Percentiles rank a stretch among this genome's conserved stretches.
Evolutionary conservation across 2,113 vertebrate genomes (phyloP).

Genomic region (Monopterus albus): DNA sequence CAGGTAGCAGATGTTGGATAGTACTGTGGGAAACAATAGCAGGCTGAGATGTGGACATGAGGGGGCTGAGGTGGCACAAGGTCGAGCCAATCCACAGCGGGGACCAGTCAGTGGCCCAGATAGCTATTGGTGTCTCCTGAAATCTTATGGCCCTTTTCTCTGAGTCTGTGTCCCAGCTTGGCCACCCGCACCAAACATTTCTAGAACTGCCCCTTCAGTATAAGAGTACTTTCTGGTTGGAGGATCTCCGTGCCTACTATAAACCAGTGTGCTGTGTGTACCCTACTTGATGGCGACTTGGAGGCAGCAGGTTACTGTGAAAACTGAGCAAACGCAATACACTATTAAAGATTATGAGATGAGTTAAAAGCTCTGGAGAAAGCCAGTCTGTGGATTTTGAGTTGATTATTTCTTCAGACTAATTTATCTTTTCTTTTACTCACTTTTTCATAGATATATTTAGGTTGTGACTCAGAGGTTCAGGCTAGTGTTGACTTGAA

Average conservation of each 20-base stretch:
- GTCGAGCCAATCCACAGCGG: constrained; percentile 22
- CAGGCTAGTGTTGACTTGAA: neutral
- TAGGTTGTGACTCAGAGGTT: neutral
- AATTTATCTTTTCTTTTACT: no score
- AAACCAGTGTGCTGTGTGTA: no score
- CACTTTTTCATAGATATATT: no score
- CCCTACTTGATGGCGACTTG: neutral
- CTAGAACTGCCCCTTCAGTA: no score
- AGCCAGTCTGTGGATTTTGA: neutral
- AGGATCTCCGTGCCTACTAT: no score
- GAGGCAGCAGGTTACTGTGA: neutral
- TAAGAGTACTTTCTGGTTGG: no score
- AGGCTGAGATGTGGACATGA: constrained; percentile 40
- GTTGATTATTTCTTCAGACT: neutral
- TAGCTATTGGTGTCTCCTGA: neutral
- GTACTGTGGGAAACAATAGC: constrained; percentile 57
- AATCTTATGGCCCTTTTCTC: no score
- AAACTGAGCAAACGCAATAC: neutral
- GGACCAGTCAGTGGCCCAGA: constrained; percentile 12
- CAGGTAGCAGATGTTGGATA: constrained; percentile 56
- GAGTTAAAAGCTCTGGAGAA: neutral
- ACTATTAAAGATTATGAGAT: neutral
- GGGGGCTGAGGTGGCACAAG: constrained; percentile 36
- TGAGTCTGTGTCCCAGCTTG: no score
- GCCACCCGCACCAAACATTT: no score